Conservation (phyloP, 2,113 vertebrate genomes). For the Paradisaea rubra region DNA sequence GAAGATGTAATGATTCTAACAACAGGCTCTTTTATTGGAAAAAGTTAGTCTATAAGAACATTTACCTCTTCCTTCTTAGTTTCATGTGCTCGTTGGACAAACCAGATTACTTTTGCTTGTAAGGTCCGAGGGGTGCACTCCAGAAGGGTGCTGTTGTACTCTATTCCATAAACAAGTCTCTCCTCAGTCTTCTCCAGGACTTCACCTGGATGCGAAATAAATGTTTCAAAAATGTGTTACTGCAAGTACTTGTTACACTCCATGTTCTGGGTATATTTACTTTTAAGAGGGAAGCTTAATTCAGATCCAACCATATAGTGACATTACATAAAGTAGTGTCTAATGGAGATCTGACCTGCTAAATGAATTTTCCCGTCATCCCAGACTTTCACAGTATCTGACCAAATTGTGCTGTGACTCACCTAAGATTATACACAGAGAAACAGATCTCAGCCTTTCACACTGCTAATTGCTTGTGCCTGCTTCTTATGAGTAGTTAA, state of each 20-base stretch:
- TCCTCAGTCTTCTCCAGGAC: conserved; percentile 75
- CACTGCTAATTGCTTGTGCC: neutral
- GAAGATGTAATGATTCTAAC: neutral
- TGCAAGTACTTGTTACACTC: neutral
- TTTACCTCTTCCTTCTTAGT: conserved; percentile 82
- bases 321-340: neutral
- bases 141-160: conserved; percentile 90
- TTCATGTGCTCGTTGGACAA: conserved; percentile 78
- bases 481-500: neutral
- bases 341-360: neutral
- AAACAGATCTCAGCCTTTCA: neutral
- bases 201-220: conserved; percentile 53
- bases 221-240: neutral
- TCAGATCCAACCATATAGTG: neutral
- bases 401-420: neutral
- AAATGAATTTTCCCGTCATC: neutral
- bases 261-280: neutral
- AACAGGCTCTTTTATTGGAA: neutral
- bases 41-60: neutral
- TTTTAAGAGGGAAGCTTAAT: neutral
- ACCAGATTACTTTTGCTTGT: conserved; percentile 91
- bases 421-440: neutral
- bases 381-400: neutral
- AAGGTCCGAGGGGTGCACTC: conserved; percentile 90
- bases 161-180: conserved; percentile 82